Conservation (phyloP, 2,797 vertebrate species). For the Macropodus opercularis region DNA sequence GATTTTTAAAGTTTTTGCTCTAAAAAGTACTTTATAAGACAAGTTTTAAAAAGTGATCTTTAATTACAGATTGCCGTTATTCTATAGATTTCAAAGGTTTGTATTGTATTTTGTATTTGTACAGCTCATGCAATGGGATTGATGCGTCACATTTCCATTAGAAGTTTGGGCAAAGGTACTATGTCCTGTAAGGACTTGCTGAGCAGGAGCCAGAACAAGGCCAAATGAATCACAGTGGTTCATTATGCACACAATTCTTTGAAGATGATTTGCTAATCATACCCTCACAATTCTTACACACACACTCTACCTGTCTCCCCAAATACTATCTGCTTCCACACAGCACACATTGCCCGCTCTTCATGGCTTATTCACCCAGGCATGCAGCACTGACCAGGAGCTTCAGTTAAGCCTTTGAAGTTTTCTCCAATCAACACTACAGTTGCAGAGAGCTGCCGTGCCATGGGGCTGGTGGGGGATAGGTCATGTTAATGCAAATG, state of each 20-base stretch:
- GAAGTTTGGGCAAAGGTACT: slow-evolving; percentile 3
- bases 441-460: slow-evolving; percentile 44
- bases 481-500: slow-evolving; percentile 66
- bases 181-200: slow-evolving; percentile 1
- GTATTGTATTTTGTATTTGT: neutral
- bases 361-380: slow-evolving; percentile 31
- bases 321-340: neutral
- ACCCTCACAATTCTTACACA: neutral
- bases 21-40: too few species aligned
- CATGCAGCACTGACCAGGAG: slow-evolving; percentile 45
- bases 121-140: too few species aligned
- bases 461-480: slow-evolving; percentile 3
- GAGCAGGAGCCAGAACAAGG: neutral
- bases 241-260: slow-evolving; percentile 32
- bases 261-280: slow-evolving; percentile 42
- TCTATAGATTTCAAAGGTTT: slow-evolving; percentile 1
- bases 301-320: slow-evolving; percentile 16
- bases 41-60: too few species aligned
- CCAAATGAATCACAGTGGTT: neutral
- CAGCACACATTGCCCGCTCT: slow-evolving; percentile 24
- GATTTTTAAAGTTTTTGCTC: too few species aligned
- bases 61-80: too few species aligned
- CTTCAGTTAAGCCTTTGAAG: slow-evolving; percentile 66
- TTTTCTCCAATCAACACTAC: slow-evolving; percentile 57
- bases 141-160: too few species aligned